Percentiles rank a stretch among this genome's conserved stretches.
These are phyloP conservation scores for Tetramorium alpestre DNA, from an alignment of 1,140 invertebrate genomes.

Conservation along the genomic window DNA sequence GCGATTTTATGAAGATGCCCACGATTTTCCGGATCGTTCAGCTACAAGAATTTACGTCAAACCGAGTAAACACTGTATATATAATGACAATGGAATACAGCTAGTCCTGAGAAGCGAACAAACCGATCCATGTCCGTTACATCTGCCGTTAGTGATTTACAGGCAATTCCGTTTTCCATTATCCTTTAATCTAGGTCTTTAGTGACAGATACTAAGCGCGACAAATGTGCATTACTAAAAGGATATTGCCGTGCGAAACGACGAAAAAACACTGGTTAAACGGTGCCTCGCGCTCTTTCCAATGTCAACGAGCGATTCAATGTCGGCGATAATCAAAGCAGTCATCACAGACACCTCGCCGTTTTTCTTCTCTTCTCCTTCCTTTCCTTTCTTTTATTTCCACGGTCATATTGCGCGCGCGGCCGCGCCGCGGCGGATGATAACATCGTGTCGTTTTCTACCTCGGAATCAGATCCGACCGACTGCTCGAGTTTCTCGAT, in stretches of 20 bases:
- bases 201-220: constrained; percentile 50
- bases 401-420: not conserved
- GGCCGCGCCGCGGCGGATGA: not conserved
- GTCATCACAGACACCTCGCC: not conserved
- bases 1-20: not conserved
- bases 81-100: constrained; percentile 28
- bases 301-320: not conserved
- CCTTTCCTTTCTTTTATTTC: not conserved
- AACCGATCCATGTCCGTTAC: constrained; percentile 52
- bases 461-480: not conserved
- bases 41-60: constrained; percentile 20
- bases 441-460: not conserved
- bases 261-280: constrained; percentile 42
- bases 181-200: constrained; percentile 56
- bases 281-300: constrained; percentile 43
- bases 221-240: constrained; percentile 40
- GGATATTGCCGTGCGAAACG: constrained; percentile 45
- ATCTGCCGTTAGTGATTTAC: constrained; percentile 60
- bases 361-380: not conserved
- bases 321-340: constrained; percentile 42
- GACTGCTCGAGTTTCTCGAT: constrained; percentile 30
- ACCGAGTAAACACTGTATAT: constrained; percentile 33
- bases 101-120: constrained; percentile 42
- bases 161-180: constrained; percentile 40
- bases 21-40: constrained; percentile 22